Evolutionary conservation across 2,797 vertebrate genomes (phyloP), one percentile per base, ranked within the genome.

Genomic region (Pygocentrus nattereri): DNA sequence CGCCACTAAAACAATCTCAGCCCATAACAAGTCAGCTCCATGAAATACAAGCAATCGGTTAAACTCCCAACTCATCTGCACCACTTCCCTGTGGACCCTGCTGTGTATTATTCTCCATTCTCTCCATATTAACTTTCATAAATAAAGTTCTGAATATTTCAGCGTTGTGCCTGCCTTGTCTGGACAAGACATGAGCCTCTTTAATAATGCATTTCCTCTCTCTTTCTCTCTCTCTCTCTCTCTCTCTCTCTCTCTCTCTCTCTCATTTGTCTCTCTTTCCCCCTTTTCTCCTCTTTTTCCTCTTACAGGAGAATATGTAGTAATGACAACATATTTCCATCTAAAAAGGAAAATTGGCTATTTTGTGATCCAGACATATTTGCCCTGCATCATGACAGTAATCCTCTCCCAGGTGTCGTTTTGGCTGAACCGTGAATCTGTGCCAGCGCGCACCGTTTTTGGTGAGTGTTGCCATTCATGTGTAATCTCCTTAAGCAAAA

Each of bases 371-470:
- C 98, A 99, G 91, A 99, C 98, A 52, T 99, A 99, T 92, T 94
- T 99, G 59, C 98, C 98, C 68, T 99, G 98, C 94, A 99, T 99
- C 91, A 99, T 99, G 98, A 99, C 98, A 0, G 98, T 99, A 93
- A 99, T 99, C 89, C 95, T 99, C 87, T 99, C 98, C 87, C 98
- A 99, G 91, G 98, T 99, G 72, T 99, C 98, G 88, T 99, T 99
- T 94, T 99, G 98, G 98, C 96, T 99, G 68, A 99, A 99, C 94
- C 94, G 98, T 85, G 98, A 99, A 86, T 99, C 98, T 0, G 98
- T 99, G 79, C 98, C 98, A 59, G 98, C 98, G 1, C 97, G 98
- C 85, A 99, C 98, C 0, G 98, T 99, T 25, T 99, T 99, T 70
- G 98, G 98, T 99, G 89, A 98, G 97, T 95, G 93, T 91, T 84